These are phyloP conservation scores for Liasis olivaceus DNA, from an alignment of 2,797 vertebrate genomes.

Conservation along the genomic window DNA sequence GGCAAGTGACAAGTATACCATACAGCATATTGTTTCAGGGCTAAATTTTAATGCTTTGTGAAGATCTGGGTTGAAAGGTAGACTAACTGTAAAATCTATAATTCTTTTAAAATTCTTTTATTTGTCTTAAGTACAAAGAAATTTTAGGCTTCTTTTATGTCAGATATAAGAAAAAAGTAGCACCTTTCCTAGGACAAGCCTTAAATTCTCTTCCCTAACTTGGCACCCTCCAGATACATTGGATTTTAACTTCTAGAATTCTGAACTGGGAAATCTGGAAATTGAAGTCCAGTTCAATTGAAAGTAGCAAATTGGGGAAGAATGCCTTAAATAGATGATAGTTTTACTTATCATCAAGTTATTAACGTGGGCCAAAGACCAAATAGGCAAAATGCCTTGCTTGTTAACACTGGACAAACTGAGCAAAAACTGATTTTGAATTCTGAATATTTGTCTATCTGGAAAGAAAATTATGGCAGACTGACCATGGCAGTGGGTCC, in stretches of 20 bases:
- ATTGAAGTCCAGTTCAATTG: no score
- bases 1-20: fast-evolving
- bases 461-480: neutral
- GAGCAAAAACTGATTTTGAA: no score
- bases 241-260: neutral
- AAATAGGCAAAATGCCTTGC: neutral
- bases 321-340: no score
- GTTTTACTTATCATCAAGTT: no score
- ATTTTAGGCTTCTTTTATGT: neutral
- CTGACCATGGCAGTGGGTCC: neutral
- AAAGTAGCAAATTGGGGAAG: no score
- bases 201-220: neutral
- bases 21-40: fast-evolving
- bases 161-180: neutral
- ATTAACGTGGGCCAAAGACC: neutral
- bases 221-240: no score
- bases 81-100: neutral
- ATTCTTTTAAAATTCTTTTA: neutral
- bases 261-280: no score
- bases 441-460: neutral
- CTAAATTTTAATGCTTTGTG: neutral
- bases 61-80: neutral
- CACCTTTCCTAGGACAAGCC: neutral
- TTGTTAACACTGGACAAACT: neutral
- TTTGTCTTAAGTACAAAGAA: neutral